Conservation (phyloP, 1,140 invertebrate species). For the Drosophila nasuta region DNA sequence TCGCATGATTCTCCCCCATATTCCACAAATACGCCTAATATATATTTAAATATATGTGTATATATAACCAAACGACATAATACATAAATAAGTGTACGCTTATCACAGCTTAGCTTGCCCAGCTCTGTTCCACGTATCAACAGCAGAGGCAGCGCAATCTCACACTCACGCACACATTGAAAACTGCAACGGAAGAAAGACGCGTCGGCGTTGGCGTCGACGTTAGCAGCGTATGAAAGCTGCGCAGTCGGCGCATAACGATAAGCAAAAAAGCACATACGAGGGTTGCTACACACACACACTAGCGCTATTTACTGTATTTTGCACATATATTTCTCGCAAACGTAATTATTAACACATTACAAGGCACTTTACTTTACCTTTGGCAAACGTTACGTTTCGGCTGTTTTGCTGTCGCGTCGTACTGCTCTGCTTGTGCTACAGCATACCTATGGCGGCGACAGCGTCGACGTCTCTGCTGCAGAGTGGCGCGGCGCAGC, state of each 20-base stretch:
- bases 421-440: slow-evolving; percentile 47
- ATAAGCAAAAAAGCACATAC: slow-evolving; percentile 37
- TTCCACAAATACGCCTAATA: slow-evolving; percentile 1
- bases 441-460: slow-evolving; percentile 55
- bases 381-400: slow-evolving; percentile 78
- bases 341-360: slow-evolving; percentile 33
- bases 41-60: slow-evolving; percentile 1
- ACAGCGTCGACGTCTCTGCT: slow-evolving; percentile 40
- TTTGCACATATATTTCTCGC: slow-evolving; percentile 10
- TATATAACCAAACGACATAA: slow-evolving; percentile 2
- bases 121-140: slow-evolving; percentile 41
- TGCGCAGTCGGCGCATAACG: slow-evolving; percentile 38
- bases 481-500: slow-evolving; percentile 24
- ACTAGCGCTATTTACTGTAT: slow-evolving; percentile 30
- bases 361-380: slow-evolving; percentile 54
- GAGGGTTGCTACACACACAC: slow-evolving; percentile 21
- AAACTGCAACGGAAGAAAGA: slow-evolving; percentile 38
- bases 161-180: slow-evolving; percentile 19
- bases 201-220: slow-evolving; percentile 8
- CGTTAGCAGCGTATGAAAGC: slow-evolving; percentile 33
- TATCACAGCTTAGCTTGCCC: slow-evolving; percentile 53
- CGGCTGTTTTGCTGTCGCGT: slow-evolving; percentile 35
- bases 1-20: slow-evolving; percentile 16
- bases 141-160: slow-evolving; percentile 21
- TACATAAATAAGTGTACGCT: slow-evolving; percentile 47